Percentiles rank a stretch among this genome's conserved stretches.
Evolutionary conservation across 1,140 invertebrate genomes (phyloP).

Genomic region (Apis laboriosa): DNA sequence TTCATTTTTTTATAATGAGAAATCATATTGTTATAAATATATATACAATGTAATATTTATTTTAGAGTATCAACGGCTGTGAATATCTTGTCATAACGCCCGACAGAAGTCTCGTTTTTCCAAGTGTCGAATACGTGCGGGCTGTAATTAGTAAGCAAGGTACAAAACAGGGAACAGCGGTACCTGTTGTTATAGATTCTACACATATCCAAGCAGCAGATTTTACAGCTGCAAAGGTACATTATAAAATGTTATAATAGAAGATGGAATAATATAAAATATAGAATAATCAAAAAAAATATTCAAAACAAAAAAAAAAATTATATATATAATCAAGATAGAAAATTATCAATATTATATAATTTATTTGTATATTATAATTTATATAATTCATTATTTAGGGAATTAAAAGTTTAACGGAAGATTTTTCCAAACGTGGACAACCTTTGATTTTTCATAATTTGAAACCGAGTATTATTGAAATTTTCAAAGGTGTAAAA

Average conservation of each 20-base stretch:
- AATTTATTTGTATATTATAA: background rate
- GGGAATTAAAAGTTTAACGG: constrained; percentile 88
- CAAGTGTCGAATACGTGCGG: constrained; percentile 89
- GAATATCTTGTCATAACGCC: constrained; percentile 87
- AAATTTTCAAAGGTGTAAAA: constrained; percentile 86
- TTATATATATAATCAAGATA: no score
- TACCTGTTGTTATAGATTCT: constrained; percentile 89
- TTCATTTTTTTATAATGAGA: no score
- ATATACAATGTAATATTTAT: constrained; percentile 20
- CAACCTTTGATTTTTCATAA: constrained; percentile 89
- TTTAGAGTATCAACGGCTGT: constrained; percentile 83
- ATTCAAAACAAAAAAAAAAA: background rate
- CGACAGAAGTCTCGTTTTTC: constrained; percentile 88
- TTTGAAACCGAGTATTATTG: constrained; percentile 86
- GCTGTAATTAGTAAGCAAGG: constrained; percentile 88
- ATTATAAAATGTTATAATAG: background rate
- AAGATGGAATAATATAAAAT: no score
- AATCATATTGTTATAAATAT: background rate
- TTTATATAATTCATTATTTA: constrained; percentile 68
- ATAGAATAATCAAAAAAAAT: background rate
- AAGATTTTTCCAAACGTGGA: constrained; percentile 87
- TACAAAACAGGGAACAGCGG: constrained; percentile 81
- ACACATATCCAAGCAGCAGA: constrained; percentile 89
- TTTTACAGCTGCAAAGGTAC: constrained; percentile 88
- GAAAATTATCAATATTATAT: background rate